Conservation (phyloP, 2,888 invertebrate species). For the Troides oblongomaculatus region DNA sequence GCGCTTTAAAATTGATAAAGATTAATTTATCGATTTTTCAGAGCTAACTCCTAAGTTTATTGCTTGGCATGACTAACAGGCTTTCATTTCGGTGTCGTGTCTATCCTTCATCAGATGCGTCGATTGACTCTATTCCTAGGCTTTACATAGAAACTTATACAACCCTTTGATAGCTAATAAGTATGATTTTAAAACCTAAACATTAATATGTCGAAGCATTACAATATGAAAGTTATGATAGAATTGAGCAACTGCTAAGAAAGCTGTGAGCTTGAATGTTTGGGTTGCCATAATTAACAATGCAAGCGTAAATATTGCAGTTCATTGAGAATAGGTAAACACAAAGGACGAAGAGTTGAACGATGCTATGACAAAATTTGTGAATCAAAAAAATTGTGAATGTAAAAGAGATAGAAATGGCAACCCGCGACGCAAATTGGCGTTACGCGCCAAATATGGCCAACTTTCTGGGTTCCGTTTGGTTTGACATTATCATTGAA, state of each 20-base stretch:
- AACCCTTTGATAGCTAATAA: conserved; percentile 37
- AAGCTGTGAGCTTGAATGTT: conserved; percentile 73
- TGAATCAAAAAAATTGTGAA: background rate
- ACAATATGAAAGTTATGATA: conserved; percentile 60
- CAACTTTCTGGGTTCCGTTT: conserved; percentile 39
- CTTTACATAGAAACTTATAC: conserved; percentile 34
- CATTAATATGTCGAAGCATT: conserved; percentile 67
- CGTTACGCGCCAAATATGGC: conserved; percentile 49
- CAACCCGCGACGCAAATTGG: conserved; percentile 59
- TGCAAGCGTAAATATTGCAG: conserved; percentile 12
- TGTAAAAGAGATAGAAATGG: conserved; percentile 38
- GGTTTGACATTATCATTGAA: conserved; percentile 50
- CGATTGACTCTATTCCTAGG: conserved; percentile 18
- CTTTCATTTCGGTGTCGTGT: conserved; percentile 14
- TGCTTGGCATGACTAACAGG: conserved; percentile 17
- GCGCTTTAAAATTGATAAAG: conserved; percentile 17
- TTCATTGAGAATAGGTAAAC: background rate
- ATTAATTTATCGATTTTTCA: conserved; percentile 14
- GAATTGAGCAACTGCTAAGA: conserved; percentile 74
- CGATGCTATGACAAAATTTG: background rate
- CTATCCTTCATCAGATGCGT: conserved; percentile 25
- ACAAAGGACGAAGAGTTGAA: background rate
- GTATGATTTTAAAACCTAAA: conserved; percentile 56
- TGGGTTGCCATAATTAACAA: conserved; percentile 56
- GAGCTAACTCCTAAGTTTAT: conserved; percentile 15